Conservation (phyloP, 2,797 vertebrate genomes). For the Allobates femoralis region DNA sequence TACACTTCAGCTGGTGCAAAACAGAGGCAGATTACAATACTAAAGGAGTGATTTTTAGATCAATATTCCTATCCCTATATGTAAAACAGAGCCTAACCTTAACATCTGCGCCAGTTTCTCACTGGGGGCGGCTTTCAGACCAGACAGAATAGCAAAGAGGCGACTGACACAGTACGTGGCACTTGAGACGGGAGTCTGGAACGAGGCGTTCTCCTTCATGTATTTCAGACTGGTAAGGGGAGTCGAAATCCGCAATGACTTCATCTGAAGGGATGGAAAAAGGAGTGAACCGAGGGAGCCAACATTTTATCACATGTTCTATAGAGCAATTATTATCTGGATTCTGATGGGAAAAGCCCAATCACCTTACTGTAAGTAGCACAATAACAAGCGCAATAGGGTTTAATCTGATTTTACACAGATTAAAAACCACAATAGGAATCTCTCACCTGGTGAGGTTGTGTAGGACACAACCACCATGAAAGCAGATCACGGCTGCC, state of each 20-base stretch:
- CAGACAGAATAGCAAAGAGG: constrained; percentile 87
- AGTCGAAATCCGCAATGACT: constrained; percentile 76
- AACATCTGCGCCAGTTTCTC: constrained; percentile 79
- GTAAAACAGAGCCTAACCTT: constrained; percentile 70
- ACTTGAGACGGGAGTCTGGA: constrained; percentile 80
- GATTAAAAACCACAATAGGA: too few relatives aligned
- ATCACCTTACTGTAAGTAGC: too few relatives aligned
- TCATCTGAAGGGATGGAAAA: constrained; percentile 74
- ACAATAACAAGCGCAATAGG: too few relatives aligned
- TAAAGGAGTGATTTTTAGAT: too few relatives aligned
- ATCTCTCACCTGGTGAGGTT: too few relatives aligned
- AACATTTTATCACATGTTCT: not conserved
- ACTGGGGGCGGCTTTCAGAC: constrained; percentile 82
- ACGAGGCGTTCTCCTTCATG: constrained; percentile 76
- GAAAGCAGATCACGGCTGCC: too few relatives aligned
- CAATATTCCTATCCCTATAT: too few relatives aligned
- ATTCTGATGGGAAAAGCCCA: not conserved
- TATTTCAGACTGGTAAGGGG: constrained; percentile 86
- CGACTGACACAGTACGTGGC: constrained; percentile 82
- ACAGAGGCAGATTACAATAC: too few relatives aligned
- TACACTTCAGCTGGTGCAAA: too few relatives aligned
- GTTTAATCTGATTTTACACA: too few relatives aligned
- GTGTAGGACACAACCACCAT: too few relatives aligned
- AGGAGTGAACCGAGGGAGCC: not conserved
- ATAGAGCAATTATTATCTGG: not conserved